Evolutionary conservation across 1,140 invertebrate species (phyloP), one percentile per base, ranked within the genome.

Genomic region (Scaptomyza montana): DNA sequence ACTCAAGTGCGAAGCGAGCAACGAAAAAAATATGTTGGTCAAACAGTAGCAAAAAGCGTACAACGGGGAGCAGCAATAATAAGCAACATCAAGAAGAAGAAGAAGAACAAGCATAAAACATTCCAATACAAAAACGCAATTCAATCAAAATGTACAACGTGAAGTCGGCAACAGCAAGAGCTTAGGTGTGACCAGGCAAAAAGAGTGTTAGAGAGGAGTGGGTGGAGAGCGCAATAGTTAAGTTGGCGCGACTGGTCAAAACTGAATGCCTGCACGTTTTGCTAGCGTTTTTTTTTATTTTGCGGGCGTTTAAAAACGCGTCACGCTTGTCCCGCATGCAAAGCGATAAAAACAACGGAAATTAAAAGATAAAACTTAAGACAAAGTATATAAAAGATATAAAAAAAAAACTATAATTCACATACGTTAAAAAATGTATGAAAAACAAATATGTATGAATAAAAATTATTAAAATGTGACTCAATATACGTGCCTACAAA

Each of bases 251-350:
- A 1, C 16, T 46, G 69, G 55, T 39, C 19, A 33, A 51, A 57
- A 76, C 28, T n/a, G 43, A 79, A 84, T 84, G 77, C 80, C 80
- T 70, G 66, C 80, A 84, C 80, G 80, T 84, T 53, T 53, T 10
- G 64, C 41, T 16, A 54, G 51, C 72, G 69, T 12, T 53, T 16
- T 16, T 16, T 1, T 16, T 16, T 16, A 16, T 16, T 16, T 16
- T 66, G 55, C 62, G 54, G 39, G 69, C 62, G 69, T 72, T 73
- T 73, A 53, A 68, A 73, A 73, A 68, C 72, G 66, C 64, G 50
- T 45, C 56, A 64, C 69, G 63, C 28, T 7, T 33, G 19, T 55
- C 28, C 2, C 36, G 70, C 56, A 73, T 45, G 51, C 47, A 62
- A 61, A 61, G 25, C 47, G 33, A 12, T 4, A 50, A 51, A 47